Evolutionary conservation across 2,888 invertebrate species (phyloP).

Genomic region (Chymomyza procnemis): DNA sequence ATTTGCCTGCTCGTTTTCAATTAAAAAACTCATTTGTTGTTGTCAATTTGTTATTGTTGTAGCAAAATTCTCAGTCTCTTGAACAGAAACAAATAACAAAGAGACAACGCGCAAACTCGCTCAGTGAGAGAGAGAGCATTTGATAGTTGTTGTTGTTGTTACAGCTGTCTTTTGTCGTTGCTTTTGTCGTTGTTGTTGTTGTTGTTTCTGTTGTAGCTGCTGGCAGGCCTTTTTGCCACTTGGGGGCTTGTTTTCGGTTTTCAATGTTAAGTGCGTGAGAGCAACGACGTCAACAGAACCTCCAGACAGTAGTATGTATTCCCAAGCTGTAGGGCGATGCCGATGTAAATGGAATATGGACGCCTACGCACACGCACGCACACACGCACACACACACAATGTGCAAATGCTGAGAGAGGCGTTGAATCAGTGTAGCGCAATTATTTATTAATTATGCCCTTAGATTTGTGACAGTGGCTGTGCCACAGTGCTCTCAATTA

Average conservation of each 20-base stretch:
- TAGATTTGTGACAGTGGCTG: slow-evolving; percentile 33
- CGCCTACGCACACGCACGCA: slow-evolving; percentile 2
- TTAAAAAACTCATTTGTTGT: slow-evolving; percentile 13
- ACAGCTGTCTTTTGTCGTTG: slow-evolving; percentile 13
- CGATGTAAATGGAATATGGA: slow-evolving; percentile 23
- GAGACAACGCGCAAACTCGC: slow-evolving; percentile 45
- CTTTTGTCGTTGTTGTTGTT: slow-evolving; percentile 14
- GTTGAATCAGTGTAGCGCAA: slow-evolving; percentile 55
- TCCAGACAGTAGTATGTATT: slow-evolving; percentile 24
- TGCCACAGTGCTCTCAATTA: slow-evolving; percentile 27
- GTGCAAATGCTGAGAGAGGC: not conserved
- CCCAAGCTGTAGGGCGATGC: slow-evolving; percentile 36
- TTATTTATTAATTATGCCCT: slow-evolving; percentile 58
- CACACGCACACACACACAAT: slow-evolving; percentile 5
- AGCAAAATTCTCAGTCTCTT: not conserved
- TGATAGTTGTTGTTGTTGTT: slow-evolving; percentile 18
- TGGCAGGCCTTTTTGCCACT: slow-evolving; percentile 59
- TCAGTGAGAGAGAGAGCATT: slow-evolving; percentile 25
- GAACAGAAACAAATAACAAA: not conserved
- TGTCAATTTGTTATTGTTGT: slow-evolving; percentile 8
- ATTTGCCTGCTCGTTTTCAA: slow-evolving; percentile 12
- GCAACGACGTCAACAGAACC: slow-evolving; percentile 35
- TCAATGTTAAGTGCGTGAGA: slow-evolving; percentile 66
- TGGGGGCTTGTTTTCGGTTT: slow-evolving; percentile 70
- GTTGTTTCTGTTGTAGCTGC: slow-evolving; percentile 20